Evolutionary conservation across 2,113 vertebrate species (phyloP).

Genomic region (Tamias sibiricus): DNA sequence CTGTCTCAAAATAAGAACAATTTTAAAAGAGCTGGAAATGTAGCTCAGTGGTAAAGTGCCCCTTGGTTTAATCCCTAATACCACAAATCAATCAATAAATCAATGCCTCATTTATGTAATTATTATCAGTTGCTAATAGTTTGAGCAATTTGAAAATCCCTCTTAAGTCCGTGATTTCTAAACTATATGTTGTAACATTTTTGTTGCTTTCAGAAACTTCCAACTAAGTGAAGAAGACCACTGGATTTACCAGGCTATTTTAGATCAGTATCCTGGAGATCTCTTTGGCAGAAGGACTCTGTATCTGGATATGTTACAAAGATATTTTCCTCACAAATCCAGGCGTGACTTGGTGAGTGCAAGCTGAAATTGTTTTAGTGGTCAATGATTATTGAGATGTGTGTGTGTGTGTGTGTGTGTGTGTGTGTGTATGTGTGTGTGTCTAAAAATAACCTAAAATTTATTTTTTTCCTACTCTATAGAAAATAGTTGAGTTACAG

Average conservation of each 20-base stretch:
- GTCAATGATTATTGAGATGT: neutral
- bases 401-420: no score
- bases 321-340: conserved; percentile 90
- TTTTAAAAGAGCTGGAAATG: neutral
- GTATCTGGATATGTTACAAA: conserved; percentile 92
- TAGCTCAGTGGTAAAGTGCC: neutral
- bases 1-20: neutral
- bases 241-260: conserved; percentile 88
- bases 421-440: no score
- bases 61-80: neutral
- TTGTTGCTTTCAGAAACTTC: conserved; percentile 86
- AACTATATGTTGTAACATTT: neutral
- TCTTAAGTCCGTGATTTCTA: neutral
- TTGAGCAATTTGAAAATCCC: conserved; percentile 5
- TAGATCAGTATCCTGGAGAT: conserved; percentile 89
- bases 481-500: neutral
- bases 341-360: conserved; percentile 92
- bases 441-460: neutral
- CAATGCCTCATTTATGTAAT: neutral
- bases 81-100: neutral
- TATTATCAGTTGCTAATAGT: neutral
- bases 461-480: neutral
- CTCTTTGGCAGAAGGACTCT: conserved; percentile 88
- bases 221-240: conserved; percentile 91
- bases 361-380: neutral